Evolutionary conservation across 2,888 invertebrate species (phyloP), one percentile per base, ranked within the genome.

Genomic region (Carabus problematicus): DNA sequence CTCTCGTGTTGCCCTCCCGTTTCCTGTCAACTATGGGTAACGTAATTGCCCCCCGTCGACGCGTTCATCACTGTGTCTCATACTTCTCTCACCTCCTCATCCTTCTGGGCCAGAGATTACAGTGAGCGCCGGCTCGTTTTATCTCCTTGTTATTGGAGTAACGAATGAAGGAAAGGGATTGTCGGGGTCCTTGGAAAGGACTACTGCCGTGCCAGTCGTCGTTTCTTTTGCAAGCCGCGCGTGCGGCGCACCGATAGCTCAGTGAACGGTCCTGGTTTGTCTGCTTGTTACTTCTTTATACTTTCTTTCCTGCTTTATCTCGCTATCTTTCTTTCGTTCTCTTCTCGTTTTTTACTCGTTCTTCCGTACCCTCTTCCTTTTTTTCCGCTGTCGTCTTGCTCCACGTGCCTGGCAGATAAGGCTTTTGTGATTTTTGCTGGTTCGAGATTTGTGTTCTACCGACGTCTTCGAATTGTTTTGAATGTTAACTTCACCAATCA

Each of bases 121-220:
- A 74, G 72, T 64, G 72, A 72, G 62, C 72, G 71, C 68, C 67
- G 70, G 68, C 54, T 69, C 72, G 72, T 73, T 73, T 74, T 72
- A 74, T 74, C 73, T 73, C 69, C 70, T 71, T 73, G 73, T 72
- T 74, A 74, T 73, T 73, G 72, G 72, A 68, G 68, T 68, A 68
- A 68, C 68, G 68, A 68, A 67, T 59, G 67, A 67, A 55, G 54
- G 55, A 47, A 59, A 40, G 58, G 55, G 43, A 43, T 43, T 40
- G 16, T 39, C 11, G 42, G 63, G 47, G 41, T 49, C 12, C 49
- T 16, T 16, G 49, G 49, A 49, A 49, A 49, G 49, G 49, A 49
- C 16, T 12, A 49, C 16, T 16, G 49, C 49, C 49, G 9, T 9
- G 14, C 47, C 39, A 47, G 43, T 60, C 61, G 60, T 9, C 42